Percentiles rank a stretch among this genome's conserved stretches.
These are phyloP conservation scores for Crocuta crocuta DNA, from an alignment of 2,113 vertebrate genomes.

Conservation along the genomic window DNA sequence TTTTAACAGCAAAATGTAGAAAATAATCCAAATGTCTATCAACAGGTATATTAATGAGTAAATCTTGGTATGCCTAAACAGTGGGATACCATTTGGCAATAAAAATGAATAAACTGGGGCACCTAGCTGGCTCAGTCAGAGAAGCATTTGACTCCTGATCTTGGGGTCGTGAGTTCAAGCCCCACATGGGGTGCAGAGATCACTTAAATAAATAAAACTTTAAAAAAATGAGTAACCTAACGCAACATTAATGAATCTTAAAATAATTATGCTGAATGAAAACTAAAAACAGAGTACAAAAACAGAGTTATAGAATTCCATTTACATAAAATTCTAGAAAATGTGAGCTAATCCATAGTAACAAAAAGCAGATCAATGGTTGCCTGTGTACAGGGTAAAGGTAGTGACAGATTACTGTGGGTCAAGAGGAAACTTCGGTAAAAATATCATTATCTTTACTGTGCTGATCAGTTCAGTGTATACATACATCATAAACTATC, in stretches of 20 bases:
- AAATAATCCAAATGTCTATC: neutral
- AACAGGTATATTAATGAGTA: neutral
- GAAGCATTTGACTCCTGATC: too few species aligned
- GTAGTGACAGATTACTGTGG: neutral
- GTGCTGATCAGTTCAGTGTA: neutral
- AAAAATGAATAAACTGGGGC: neutral
- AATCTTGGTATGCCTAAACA: neutral
- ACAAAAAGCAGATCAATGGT: slow-evolving; percentile 12
- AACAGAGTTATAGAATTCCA: neutral
- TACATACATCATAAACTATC: neutral
- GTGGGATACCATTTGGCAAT: neutral
- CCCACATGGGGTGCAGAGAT: too few species aligned
- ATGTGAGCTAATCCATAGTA: neutral
- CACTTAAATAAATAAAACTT: too few species aligned
- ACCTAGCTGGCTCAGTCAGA: too few species aligned
- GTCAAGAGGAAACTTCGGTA: neutral
- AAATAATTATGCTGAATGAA: neutral
- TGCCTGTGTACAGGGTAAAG: neutral
- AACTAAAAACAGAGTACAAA: neutral
- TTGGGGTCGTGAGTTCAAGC: too few species aligned
- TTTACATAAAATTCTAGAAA: slow-evolving; percentile 29
- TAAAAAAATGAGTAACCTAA: too few species aligned
- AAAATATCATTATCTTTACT: neutral
- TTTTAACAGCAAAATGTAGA: neutral
- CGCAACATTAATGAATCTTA: neutral